Evolutionary conservation across 2,888 invertebrate genomes (phyloP).

Genomic region (Antitype chi): DNA sequence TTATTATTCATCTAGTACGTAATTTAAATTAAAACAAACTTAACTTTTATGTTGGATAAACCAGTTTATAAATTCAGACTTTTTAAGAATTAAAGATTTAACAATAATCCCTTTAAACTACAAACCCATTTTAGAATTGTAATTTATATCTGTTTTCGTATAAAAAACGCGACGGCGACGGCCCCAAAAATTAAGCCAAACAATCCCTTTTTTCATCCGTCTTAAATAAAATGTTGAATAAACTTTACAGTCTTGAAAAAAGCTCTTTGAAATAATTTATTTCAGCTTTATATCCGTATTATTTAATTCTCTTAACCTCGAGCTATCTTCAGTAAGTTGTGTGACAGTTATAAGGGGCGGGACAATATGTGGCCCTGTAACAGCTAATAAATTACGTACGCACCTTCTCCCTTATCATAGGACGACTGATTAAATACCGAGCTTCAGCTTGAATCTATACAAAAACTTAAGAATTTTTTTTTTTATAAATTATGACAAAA

Average conservation of each 20-base stretch:
- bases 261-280: background rate
- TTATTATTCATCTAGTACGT: constrained; percentile 32
- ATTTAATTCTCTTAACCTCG: constrained; percentile 5
- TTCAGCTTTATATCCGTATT: background rate
- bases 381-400: constrained; percentile 42
- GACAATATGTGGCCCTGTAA: constrained; percentile 39
- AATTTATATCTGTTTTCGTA: background rate
- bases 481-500: too few species aligned
- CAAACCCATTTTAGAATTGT: background rate
- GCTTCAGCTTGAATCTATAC: background rate
- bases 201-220: background rate
- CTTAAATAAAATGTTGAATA: background rate
- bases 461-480: background rate
- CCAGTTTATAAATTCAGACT: background rate
- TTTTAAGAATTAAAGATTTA: background rate
- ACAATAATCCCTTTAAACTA: background rate
- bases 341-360: constrained; percentile 52
- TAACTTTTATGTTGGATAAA: background rate
- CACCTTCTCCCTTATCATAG: constrained; percentile 19
- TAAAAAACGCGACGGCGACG: background rate
- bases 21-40: constrained; percentile 1
- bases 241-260: constrained; percentile 4
- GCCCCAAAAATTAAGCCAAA: background rate
- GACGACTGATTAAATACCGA: constrained; percentile 15
- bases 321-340: constrained; percentile 44